These are phyloP conservation scores for zebrafish (Danio rerio) DNA, from an alignment of 2,113 vertebrate genomes.

Conservation along the genomic window GRCz12tu NC_133193.1:28395501-28396000, in stretches of 20 bases:
- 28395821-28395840: too few relatives aligned
- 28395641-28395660: conserved; percentile 20
- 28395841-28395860: not conserved
- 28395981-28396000: conserved; percentile 59
- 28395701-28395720: conserved; percentile 88
- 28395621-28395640: not conserved
- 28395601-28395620: conserved; percentile 21
- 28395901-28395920: conserved; percentile 90
- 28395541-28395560: conserved; percentile 24
- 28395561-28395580: conserved; percentile 33
- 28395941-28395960: conserved; percentile 88
- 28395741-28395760: conserved; percentile 81
- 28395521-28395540: not conserved
- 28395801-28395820: not conserved
- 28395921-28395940: conserved; percentile 85
- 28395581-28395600: conserved; percentile 49
- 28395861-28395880: conserved; percentile 83
- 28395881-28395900: conserved; percentile 93
- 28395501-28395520: not conserved
- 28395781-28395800: not conserved
- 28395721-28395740: conserved; percentile 85
- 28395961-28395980: conserved; percentile 91
- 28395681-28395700: conserved; percentile 94
- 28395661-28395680: conserved; percentile 61
- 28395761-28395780: too few relatives aligned